Base-by-base conservation (phyloP, 2,888 invertebrate genomes). In the Cepaea hortensis region DNA sequence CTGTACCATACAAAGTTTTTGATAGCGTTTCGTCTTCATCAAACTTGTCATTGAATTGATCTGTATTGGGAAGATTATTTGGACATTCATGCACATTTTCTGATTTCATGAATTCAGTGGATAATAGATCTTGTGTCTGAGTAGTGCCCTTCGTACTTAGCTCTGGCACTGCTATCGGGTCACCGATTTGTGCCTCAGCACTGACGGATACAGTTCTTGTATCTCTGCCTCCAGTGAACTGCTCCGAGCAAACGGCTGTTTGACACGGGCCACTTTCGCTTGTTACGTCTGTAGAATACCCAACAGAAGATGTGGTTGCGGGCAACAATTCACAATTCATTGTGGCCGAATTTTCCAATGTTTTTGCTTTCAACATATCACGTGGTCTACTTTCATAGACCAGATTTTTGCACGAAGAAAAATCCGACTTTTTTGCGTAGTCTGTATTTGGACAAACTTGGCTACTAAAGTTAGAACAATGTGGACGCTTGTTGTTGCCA, bases 21-120 rank as follows among this genome's bases (percentile, higher is more conserved):
- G 81, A 68, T 15, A 70, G 2, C 48, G 81, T 81, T 50, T 81
- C 81, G 46, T 81, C 81, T 13, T 70, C 70, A 11, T 70, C 5
- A 68, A n/a, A 48, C 46, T 11, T 15, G 20, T 50, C 15, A 50
- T 81, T 68, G 50, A 7, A 48, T 20, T 11, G 0, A n/a, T 3
- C 62, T 13, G 61, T 35, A 23, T 20, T 70, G 3, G n/a, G 48
- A 3, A 20, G 13, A 81, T 35, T n/a, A 50, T n/a, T 70, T 11
- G 48, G 81, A 35, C 7, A 1, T 2, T 20, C 46, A 5, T 77
- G 13, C 5, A 23, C 35, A 62, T 13, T 62, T 62, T 46, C 79
- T n/a, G 9, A 15, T 35, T 23, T 62, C 62, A 15, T 15, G 15
- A 62, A 18, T 15, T 62, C 15, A 23, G 35, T 15, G 62, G 61